Base-by-base conservation (phyloP, 2,888 invertebrate genomes). In the Agrenia bidenticulata region DNA sequence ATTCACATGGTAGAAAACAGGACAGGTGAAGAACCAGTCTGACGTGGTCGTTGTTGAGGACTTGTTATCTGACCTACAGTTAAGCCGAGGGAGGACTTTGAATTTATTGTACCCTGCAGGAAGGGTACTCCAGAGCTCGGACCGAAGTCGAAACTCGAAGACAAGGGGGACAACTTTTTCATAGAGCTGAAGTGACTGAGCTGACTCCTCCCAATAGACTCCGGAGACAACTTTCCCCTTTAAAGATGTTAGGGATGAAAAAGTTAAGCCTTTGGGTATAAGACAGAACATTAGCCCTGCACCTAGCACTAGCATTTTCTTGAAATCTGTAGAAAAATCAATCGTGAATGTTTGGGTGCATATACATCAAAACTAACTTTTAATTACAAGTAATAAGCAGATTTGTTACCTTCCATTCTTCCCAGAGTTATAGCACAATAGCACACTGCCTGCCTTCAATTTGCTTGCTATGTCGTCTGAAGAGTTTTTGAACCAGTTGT, bases 11-110 rank as follows among this genome's bases (percentile, higher is more conserved):
- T 55, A 73, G 39, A 70, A 67, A 5, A 73, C 66, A 0, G 73
- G 73, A 49, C 73, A 73, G 0, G 69, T 67, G 58, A 70, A 70
- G 17, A 45, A 57, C 70, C 70, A 73, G 27, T 70, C 70, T 5
- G 63, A 21, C 0, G 66, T 64, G 21, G 60, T 37, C 1, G 64
- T 56, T 23, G 55, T 67, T n/a, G 62, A 59, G 0, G 65, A 64
- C 27, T 50, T 58, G 17, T 56, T 26, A 19, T 71, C 71, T 0
- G 59, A 57, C 32, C 66, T 54, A 50, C 71, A 71, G 49, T 51
- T 57, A 1, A 67, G 64, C 0, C 67, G 53, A 2, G 67, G 67
- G 11, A 67, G 55, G 11, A 67, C 45, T 19, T 67, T 64, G 41
- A 64, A 64, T 0, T 53, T 50, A 13, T 53, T 62, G 37, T 39